Conservation (phyloP, 2,797 vertebrate genomes). For the Tenualosa ilisha region DNA sequence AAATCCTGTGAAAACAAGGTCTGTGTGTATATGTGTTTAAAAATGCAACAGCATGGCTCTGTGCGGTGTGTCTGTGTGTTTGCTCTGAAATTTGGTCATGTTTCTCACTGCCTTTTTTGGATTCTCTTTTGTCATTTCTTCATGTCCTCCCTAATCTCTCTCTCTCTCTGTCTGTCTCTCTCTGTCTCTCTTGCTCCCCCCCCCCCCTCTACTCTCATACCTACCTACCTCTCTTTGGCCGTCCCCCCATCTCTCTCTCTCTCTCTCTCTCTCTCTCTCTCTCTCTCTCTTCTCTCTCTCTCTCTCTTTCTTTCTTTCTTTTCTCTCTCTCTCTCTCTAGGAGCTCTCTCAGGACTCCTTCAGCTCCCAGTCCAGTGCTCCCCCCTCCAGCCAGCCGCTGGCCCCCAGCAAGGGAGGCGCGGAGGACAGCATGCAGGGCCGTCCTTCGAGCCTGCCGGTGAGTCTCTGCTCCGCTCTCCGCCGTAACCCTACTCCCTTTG, state of each 20-base stretch:
- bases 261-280: neutral
- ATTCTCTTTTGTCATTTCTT: neutral
- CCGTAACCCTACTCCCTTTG: too few relatives aligned
- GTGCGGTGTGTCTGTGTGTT: neutral
- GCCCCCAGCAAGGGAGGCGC: constrained; percentile 91
- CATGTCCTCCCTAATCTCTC: neutral
- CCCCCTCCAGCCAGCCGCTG: constrained; percentile 88
- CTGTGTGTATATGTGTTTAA: neutral
- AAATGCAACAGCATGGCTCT: neutral
- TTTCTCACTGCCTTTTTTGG: neutral
- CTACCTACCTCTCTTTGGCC: constrained; percentile 9
- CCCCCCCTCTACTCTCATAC: neutral
- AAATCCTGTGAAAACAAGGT: neutral
- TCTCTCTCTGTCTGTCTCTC: neutral
- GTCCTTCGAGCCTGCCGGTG: constrained; percentile 97
- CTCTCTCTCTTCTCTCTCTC: constrained; percentile 78
- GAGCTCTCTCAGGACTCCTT: constrained; percentile 99
- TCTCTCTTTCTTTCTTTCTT: neutral
- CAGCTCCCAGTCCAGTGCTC: constrained; percentile 90
- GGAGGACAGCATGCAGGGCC: constrained; percentile 92
- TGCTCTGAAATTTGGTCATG: neutral
- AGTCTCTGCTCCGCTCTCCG: constrained; percentile 62
- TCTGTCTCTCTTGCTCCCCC: neutral
- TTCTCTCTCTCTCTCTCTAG: constrained; percentile 67
- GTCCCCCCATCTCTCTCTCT: neutral